Evolutionary conservation across 1,140 invertebrate genomes (phyloP).

Genomic region (Meloidogyne exigua): DNA sequence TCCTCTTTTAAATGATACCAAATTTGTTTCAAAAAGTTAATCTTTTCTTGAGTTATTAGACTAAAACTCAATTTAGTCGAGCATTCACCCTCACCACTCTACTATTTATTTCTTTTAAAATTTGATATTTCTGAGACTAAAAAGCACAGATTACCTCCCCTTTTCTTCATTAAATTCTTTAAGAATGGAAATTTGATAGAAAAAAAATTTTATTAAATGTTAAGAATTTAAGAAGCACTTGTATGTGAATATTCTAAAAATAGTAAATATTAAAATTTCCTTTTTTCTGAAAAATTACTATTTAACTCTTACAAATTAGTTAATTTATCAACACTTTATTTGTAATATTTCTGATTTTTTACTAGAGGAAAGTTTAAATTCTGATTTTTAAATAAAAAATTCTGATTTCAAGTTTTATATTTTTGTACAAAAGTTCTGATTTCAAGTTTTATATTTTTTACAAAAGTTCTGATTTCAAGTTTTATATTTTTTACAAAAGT

Average conservation of each 20-base stretch:
- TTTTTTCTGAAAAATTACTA: not conserved
- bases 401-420: too few species aligned
- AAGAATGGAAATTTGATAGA: conserved; percentile 1
- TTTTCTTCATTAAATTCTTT: not conserved
- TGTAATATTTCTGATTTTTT: too few species aligned
- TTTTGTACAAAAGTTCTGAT: too few species aligned
- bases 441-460: too few species aligned
- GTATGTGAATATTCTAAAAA: not conserved
- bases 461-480: too few species aligned
- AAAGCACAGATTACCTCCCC: not conserved
- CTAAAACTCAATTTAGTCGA: not conserved
- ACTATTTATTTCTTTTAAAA: not conserved
- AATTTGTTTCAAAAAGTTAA: conserved; percentile 1
- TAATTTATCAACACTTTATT: too few species aligned
- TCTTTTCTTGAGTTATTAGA: not conserved
- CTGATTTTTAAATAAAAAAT: too few species aligned
- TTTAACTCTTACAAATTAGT: too few species aligned
- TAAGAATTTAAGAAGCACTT: not conserved
- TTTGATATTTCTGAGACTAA: not conserved
- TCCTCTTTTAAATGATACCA: not conserved
- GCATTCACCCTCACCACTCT: not conserved
- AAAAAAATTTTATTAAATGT: not conserved
- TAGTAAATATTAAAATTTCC: not conserved
- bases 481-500: too few species aligned
- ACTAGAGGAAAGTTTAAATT: too few species aligned